Conservation (phyloP, 2,888 invertebrate genomes). For the Rhimphoctona megacephalus region DNA sequence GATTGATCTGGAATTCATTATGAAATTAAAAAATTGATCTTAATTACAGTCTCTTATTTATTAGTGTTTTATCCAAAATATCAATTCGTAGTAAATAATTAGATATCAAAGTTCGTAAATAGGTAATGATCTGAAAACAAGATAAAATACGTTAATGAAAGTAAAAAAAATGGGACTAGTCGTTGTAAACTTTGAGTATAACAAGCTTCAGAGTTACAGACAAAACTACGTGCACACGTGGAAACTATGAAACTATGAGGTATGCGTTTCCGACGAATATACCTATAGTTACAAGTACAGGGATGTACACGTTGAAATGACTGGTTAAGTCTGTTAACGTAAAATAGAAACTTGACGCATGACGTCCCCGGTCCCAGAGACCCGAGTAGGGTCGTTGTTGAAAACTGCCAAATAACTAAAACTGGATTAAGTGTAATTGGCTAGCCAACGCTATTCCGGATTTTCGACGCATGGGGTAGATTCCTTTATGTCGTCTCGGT, state of each 20-base stretch:
- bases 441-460: conserved; percentile 21
- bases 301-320: conserved; percentile 20
- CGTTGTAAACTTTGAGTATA: conserved; percentile 20
- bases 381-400: conserved; percentile 17
- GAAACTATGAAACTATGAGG: conserved; percentile 5
- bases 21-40: neutral
- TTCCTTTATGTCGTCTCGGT: conserved; percentile 22
- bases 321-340: conserved; percentile 33
- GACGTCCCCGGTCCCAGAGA: neutral
- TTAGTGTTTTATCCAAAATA: too few relatives aligned
- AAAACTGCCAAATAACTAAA: conserved; percentile 34
- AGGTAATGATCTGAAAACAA: neutral
- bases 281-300: too few relatives aligned
- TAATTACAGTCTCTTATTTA: neutral
- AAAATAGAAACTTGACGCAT: conserved; percentile 28
- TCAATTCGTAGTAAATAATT: neutral
- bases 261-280: neutral
- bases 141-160: neutral
- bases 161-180: neutral
- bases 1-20: neutral
- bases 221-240: conserved; percentile 20
- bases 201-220: conserved; percentile 16
- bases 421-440: conserved; percentile 49
- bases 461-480: conserved; percentile 6
- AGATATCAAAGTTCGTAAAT: neutral